These are phyloP conservation scores for Staurois parvus DNA, from an alignment of 2,797 vertebrate genomes.

Conservation along the genomic window DNA sequence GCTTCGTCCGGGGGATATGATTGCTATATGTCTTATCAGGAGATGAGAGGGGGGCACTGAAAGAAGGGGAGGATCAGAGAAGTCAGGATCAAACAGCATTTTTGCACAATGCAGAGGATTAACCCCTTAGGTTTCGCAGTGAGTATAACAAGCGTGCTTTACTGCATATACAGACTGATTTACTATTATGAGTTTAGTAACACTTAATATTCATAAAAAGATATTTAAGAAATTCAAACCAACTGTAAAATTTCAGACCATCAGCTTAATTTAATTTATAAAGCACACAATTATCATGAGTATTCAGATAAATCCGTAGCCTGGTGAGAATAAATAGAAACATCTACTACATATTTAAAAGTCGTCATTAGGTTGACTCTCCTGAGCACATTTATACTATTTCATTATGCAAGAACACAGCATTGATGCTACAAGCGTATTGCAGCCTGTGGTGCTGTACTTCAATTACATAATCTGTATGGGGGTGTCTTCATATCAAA, in stretches of 20 bases:
- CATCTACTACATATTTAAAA: background rate
- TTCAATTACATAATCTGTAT: background rate
- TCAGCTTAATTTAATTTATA: background rate
- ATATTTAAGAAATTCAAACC: background rate
- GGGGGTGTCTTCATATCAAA: background rate
- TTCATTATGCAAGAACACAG: constrained; percentile 5
- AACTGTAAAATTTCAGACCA: background rate
- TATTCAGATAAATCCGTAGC: background rate
- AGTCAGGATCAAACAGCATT: too few species aligned
- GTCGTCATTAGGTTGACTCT: constrained; percentile 9
- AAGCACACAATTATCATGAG: background rate
- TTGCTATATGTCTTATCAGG: too few species aligned
- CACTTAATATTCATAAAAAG: background rate
- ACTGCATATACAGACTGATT: too few species aligned
- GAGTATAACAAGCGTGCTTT: too few species aligned
- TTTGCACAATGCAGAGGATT: too few species aligned
- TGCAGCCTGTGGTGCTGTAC: constrained; percentile 9
- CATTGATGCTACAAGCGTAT: background rate
- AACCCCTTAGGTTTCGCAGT: too few species aligned
- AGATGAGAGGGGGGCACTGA: too few species aligned
- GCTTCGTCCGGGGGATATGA: too few species aligned
- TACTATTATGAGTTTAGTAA: too few species aligned
- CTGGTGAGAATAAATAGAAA: background rate
- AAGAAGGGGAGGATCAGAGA: too few species aligned
- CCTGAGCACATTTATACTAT: background rate